Evolutionary conservation across 1,140 invertebrate species (phyloP).

Genomic region (Orussus abietinus): DNA sequence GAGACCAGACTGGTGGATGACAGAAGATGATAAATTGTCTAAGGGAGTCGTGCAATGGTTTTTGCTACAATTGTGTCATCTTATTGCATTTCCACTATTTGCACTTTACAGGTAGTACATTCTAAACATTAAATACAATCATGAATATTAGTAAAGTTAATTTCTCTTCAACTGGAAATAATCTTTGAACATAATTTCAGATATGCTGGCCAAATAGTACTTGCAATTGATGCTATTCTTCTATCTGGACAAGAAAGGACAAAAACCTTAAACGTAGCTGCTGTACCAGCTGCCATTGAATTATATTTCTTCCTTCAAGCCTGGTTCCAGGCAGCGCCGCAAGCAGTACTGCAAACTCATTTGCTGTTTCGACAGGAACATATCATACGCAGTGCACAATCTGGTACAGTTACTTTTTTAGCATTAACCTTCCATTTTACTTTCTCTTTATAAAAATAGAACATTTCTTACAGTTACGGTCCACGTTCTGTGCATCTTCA

Average conservation of each 20-base stretch:
- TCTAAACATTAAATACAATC: conserved; percentile 9
- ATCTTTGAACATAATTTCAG: conserved; percentile 41
- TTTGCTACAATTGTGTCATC: conserved; percentile 54
- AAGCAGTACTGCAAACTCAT: conserved; percentile 63
- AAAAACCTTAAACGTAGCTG: conserved; percentile 57
- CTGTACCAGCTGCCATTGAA: conserved; percentile 62
- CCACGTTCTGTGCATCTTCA: conserved; percentile 62
- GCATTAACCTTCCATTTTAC: too few relatives aligned
- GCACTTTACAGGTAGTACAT: conserved; percentile 62
- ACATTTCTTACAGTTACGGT: conserved; percentile 58
- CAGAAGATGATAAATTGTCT: conserved; percentile 39
- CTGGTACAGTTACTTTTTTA: too few relatives aligned
- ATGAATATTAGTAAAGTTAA: conserved; percentile 5
- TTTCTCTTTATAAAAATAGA: too few relatives aligned
- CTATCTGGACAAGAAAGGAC: conserved; percentile 57
- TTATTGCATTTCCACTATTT: conserved; percentile 63
- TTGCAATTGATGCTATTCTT: conserved; percentile 66
- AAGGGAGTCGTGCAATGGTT: conserved; percentile 54
- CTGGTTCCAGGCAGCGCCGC: conserved; percentile 69
- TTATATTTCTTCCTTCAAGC: conserved; percentile 70
- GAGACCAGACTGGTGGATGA: conserved; percentile 55
- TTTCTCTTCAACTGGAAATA: too few relatives aligned
- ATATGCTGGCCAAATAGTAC: conserved; percentile 65
- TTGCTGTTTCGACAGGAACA: conserved; percentile 52
- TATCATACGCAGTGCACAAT: conserved; percentile 29